Base-by-base conservation (phyloP, 2,113 vertebrate species). In the Microtus pennsylvanicus region DNA sequence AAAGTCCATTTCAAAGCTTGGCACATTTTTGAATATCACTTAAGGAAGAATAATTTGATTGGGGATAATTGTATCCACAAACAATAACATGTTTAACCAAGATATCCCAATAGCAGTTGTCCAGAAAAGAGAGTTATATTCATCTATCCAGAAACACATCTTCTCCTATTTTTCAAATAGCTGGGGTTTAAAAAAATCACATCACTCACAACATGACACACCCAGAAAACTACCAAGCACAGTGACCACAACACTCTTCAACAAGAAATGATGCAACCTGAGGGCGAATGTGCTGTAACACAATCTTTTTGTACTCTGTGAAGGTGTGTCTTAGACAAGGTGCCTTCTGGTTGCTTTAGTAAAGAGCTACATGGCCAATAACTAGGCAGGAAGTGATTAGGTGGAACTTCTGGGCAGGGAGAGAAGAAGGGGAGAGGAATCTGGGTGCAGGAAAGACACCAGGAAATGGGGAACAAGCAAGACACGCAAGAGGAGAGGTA, bases 1-100 rank as follows among this genome's bases (percentile, higher is more conserved):
- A 65, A 90, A 45, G 21, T 74, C 35, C 52, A 61, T 90, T 91
- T 65, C 61, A 87, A 47, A 14, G 8, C 9, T 94, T 81, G 11
- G 35, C 69, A 74, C 0, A 28, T 80, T 88, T 87, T 96, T 69
- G 78, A 91, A 82, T 10, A 42, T 77, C 47, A 63, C 77, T 96
- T 94, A 87, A 94, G 50, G 38, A 96, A 5, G 3, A 33, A n/a
- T 47, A 88, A 90, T 82, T 88, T 61, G 50, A 93, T 77, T 7
- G 33, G 14, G 58, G 65, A 87, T 89, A 19, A 91, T 55, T 94
- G 76, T 85, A 93, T 89, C 35, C 88, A 11, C 76, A 95, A 65
- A 38, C 63, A 94, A 52, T 1, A 16, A 38, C 55, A 63, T 67
- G 22, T 88, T 92, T 97, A 90, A 78, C 45, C 91, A 97, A 93